Percentiles rank a stretch among this genome's conserved stretches.
phyloP scores from a whole-genome alignment of 2,797 vertebrate genomes.

The Molothrus ater region DNA sequence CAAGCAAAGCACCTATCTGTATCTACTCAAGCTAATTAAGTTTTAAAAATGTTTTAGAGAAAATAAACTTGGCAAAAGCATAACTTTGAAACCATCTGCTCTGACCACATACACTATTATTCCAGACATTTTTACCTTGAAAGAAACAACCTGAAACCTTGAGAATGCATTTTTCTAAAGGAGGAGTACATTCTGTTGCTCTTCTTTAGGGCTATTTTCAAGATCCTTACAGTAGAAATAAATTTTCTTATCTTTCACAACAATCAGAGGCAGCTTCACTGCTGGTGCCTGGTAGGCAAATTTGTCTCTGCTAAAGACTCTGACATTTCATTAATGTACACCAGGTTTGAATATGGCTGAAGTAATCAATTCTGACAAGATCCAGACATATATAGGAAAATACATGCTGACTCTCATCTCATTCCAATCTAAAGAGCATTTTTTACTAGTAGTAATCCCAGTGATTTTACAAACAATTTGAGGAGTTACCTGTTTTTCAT shows the following conservation, averaged over 20 bases:
- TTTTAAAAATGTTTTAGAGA: background rate
- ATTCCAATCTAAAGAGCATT: background rate
- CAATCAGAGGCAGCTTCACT: background rate
- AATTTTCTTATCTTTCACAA: constrained; percentile 1
- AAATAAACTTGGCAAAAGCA: background rate
- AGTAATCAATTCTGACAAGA: constrained; percentile 6
- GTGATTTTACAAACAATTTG: background rate
- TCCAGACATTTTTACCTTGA: background rate
- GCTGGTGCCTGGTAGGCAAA: background rate
- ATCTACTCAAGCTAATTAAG: background rate
- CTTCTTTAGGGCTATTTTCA: background rate
- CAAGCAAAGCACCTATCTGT: background rate
- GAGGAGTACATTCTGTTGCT: background rate
- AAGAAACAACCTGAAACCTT: background rate
- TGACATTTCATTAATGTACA: background rate
- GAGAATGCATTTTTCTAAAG: background rate
- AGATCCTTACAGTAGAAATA: background rate
- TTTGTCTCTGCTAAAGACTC: background rate
- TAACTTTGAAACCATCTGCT: background rate
- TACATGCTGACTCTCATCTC: background rate
- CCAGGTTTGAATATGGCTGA: background rate
- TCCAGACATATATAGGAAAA: background rate
- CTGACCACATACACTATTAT: background rate
- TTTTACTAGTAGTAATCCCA: background rate
- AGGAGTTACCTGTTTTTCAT: background rate